phyloP scores from a whole-genome alignment of 2,888 invertebrate genomes.

The Nesidiocoris tenuis region DNA sequence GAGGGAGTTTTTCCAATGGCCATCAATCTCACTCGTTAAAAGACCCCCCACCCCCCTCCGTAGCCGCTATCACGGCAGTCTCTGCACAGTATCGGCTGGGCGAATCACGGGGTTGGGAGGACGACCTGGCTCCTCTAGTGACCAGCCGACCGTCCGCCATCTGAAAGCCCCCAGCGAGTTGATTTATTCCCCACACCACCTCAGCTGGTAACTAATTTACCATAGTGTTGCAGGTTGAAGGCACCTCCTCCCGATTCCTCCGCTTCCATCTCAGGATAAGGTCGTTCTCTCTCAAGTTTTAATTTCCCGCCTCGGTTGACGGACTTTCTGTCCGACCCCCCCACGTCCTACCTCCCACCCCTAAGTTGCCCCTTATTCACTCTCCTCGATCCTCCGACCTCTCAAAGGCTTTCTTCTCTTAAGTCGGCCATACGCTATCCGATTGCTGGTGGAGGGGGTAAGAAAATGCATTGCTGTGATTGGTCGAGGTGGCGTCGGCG shows the following conservation, averaged over 20 bases:
- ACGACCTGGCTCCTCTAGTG: neutral
- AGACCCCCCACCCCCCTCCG: neutral
- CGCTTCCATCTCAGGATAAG: neutral
- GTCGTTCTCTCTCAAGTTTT: neutral
- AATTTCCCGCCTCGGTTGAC: neutral
- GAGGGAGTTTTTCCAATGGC: neutral
- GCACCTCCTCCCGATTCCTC: no score
- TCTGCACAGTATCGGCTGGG: neutral
- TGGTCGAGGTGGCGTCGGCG: no score
- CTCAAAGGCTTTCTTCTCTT: no score
- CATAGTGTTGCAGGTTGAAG: neutral
- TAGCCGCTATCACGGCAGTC: neutral
- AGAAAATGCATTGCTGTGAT: no score
- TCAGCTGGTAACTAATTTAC: neutral
- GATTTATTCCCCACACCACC: neutral
- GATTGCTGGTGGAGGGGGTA: no score
- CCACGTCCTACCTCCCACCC: no score
- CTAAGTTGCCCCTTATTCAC: no score
- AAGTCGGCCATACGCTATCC: no score
- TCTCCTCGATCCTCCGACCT: no score
- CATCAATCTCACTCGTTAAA: neutral
- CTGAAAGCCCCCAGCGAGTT: neutral
- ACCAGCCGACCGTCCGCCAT: neutral
- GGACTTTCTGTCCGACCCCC: neutral
- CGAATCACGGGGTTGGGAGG: neutral